Conservation (phyloP, 37 sponge, comb jelly and placozoan genomes). For the Bolinopsis microptera region DNA sequence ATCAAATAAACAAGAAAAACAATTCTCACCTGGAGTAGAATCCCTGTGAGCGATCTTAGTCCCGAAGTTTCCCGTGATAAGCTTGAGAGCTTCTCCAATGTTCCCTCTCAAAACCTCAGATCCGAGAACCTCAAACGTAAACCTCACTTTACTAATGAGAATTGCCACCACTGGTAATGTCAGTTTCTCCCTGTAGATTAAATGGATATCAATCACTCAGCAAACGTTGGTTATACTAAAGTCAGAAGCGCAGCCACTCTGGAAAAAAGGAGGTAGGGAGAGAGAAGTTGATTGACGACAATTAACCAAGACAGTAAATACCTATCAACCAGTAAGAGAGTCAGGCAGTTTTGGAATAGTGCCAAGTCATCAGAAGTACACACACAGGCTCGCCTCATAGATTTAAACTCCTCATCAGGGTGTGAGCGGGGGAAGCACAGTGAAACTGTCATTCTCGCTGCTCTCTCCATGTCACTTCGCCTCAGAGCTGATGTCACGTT, state of each 20-base stretch:
- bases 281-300: no score
- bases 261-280: no score
- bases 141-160: neutral
- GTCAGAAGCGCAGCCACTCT: no score
- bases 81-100: slow-evolving; percentile 5
- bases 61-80: slow-evolving; percentile 18
- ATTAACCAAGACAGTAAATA: no score
- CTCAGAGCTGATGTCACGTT: slow-evolving; percentile 10
- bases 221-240: no score
- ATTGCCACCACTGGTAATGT: neutral
- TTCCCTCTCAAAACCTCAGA: neutral
- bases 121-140: slow-evolving; percentile 11
- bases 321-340: slow-evolving; percentile 31
- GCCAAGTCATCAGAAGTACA: slow-evolving; percentile 20
- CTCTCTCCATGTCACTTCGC: neutral
- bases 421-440: slow-evolving; percentile 53
- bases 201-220: no score
- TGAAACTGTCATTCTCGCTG: slow-evolving; percentile 9
- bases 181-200: slow-evolving; percentile 17
- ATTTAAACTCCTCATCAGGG: neutral
- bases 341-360: slow-evolving; percentile 39
- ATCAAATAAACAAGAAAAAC: neutral
- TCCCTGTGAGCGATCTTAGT: neutral
- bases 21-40: neutral
- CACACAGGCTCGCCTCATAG: slow-evolving; percentile 49